A percentile compares a stretch with the other conserved stretches of the same genome.
These are phyloP conservation scores for Eulemur macaco DNA, from an alignment of 2,113 vertebrate genomes.

Conservation along the genomic window DNA sequence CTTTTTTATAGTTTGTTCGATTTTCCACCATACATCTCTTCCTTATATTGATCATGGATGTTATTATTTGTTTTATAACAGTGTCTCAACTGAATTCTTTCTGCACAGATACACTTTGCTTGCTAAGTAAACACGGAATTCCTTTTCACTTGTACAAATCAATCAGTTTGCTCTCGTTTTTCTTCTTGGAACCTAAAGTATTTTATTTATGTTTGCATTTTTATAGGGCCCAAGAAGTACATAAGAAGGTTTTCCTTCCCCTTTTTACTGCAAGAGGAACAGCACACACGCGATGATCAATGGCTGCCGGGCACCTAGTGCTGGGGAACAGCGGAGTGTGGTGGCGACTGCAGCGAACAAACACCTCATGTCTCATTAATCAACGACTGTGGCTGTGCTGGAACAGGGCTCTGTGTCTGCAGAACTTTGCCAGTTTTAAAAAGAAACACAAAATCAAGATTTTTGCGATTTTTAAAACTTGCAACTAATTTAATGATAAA, in stretches of 20 bases:
- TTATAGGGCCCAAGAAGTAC: background rate
- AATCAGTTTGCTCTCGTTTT: background rate
- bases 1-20: background rate
- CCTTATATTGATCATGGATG: background rate
- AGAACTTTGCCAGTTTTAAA: background rate
- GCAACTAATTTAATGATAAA: background rate
- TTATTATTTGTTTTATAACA: background rate
- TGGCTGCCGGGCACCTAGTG: fast-evolving
- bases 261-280: background rate
- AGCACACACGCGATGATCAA: fast-evolving
- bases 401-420: fast-evolving
- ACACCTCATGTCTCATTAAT: no score
- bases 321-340: fast-evolving
- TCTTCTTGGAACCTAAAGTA: background rate
- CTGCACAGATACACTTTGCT: background rate
- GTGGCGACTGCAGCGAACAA: fast-evolving
- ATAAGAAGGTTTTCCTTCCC: background rate
- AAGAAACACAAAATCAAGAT: background rate
- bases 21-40: background rate
- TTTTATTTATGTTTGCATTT: background rate
- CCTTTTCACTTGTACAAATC: background rate
- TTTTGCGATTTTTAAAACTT: background rate
- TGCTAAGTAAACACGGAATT: background rate
- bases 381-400: no score
- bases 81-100: background rate